phyloP scores from a whole-genome alignment of 2,797 vertebrate species.

The Melanogrammus aeglefinus region DNA sequence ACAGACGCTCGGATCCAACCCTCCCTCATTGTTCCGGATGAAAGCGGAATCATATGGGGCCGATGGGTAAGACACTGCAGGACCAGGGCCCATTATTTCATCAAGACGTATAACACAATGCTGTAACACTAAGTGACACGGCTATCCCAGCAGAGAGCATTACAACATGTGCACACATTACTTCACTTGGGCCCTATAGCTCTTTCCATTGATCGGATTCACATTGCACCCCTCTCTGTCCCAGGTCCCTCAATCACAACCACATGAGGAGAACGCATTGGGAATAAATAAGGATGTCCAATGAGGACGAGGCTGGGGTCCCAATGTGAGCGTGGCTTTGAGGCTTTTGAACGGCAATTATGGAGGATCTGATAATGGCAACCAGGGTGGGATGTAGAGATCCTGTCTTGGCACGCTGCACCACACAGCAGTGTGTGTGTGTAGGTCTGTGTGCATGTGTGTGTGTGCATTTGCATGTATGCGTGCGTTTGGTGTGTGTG shows the following conservation, averaged over 20 bases:
- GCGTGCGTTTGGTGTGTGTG: too few species aligned
- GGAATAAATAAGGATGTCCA: slow-evolving; percentile 57
- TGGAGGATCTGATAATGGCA: neutral
- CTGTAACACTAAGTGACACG: slow-evolving; percentile 29
- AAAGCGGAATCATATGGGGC: slow-evolving; percentile 39
- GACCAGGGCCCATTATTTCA: slow-evolving; percentile 19
- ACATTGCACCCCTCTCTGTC: slow-evolving; percentile 30
- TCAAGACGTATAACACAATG: slow-evolving; percentile 7
- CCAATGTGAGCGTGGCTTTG: slow-evolving; percentile 27
- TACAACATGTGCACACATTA: slow-evolving; percentile 9
- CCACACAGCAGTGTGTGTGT: neutral
- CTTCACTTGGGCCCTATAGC: slow-evolving; percentile 22
- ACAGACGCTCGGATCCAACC: slow-evolving; percentile 37
- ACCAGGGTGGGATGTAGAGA: neutral
- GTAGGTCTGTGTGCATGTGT: slow-evolving; percentile 5
- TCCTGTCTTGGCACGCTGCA: neutral
- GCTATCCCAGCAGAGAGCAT: slow-evolving; percentile 1
- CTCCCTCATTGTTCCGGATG: slow-evolving; percentile 36
- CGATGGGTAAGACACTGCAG: slow-evolving; percentile 9
- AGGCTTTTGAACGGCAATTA: slow-evolving; percentile 21
- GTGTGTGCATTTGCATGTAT: neutral
- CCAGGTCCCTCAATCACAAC: slow-evolving; percentile 63
- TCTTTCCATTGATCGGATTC: slow-evolving; percentile 31
- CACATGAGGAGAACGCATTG: slow-evolving; percentile 62
- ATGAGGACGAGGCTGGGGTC: slow-evolving; percentile 27